Conservation (phyloP, 2,113 vertebrate genomes). For the Spea bombifrons region DNA sequence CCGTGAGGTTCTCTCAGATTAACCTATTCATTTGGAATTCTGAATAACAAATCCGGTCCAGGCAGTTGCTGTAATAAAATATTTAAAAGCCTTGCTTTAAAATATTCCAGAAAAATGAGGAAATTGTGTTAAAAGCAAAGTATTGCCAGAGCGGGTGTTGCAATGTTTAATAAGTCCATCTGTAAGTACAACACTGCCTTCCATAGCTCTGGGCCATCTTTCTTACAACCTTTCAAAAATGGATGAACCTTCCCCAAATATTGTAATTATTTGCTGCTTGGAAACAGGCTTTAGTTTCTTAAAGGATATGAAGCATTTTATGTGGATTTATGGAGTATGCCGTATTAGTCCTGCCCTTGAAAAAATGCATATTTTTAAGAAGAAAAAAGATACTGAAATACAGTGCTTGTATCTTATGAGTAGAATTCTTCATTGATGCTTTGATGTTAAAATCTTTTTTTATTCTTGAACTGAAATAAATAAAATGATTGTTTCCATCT, state of each 20-base stretch:
- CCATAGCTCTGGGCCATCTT: conserved; percentile 26
- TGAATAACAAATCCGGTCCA: conserved; percentile 45
- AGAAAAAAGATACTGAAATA: no score
- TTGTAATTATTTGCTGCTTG: conserved; percentile 19
- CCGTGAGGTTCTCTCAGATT: conserved; percentile 21
- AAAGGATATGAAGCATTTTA: neutral
- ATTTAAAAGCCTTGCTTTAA: conserved; percentile 32
- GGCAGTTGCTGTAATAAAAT: conserved; percentile 46
- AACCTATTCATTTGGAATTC: conserved; percentile 44
- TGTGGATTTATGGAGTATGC: conserved; percentile 27
- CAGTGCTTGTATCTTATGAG: neutral
- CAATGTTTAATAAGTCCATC: conserved; percentile 40
- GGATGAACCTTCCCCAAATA: conserved; percentile 33
- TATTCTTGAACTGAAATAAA: no score
- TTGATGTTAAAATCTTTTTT: no score
- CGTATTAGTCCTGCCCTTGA: conserved; percentile 31
- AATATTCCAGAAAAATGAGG: conserved; percentile 44
- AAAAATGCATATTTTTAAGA: conserved; percentile 17
- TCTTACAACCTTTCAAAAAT: conserved; percentile 47
- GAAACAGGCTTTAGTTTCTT: conserved; percentile 5
- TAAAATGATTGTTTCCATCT: no score
- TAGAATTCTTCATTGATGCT: no score
- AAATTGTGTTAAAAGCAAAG: conserved; percentile 31
- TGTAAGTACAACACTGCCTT: conserved; percentile 44
- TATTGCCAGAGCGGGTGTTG: conserved; percentile 32